Percentiles rank a stretch among this genome's conserved stretches.
These are phyloP conservation scores for Macropodus opercularis DNA, from an alignment of 2,797 vertebrate species.

Conservation along the genomic window DNA sequence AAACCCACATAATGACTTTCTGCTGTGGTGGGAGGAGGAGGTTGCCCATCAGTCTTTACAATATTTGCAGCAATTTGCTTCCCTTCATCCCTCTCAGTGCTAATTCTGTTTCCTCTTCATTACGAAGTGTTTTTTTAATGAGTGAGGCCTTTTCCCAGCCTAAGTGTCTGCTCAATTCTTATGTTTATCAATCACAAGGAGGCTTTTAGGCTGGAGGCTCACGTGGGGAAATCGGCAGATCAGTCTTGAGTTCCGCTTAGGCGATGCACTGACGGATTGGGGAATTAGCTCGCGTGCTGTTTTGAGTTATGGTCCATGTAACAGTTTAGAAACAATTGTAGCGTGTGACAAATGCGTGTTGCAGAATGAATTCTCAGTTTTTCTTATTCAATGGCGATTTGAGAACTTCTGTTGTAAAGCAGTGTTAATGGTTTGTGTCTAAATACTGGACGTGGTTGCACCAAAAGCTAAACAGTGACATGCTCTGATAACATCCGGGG, in stretches of 20 bases:
- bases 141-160: slow-evolving; percentile 55
- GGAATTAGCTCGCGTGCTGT: slow-evolving; percentile 58
- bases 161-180: slow-evolving; percentile 64
- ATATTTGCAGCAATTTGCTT: slow-evolving; percentile 74
- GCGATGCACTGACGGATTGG: slow-evolving; percentile 58
- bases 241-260: slow-evolving; percentile 71
- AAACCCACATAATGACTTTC: slow-evolving; percentile 80
- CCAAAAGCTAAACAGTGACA: background rate
- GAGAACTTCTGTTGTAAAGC: background rate
- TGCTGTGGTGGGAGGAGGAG: slow-evolving; percentile 65
- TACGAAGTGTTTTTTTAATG: slow-evolving; percentile 70
- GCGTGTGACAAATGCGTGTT: slow-evolving; percentile 18
- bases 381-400: background rate
- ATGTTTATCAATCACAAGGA: slow-evolving; percentile 70
- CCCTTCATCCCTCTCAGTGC: slow-evolving; percentile 65
- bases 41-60: slow-evolving; percentile 67
- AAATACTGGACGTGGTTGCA: background rate
- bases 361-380: background rate
- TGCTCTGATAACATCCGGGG: background rate
- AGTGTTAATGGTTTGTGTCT: background rate
- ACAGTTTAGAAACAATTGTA: slow-evolving; percentile 19
- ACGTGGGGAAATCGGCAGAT: slow-evolving; percentile 67
- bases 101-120: slow-evolving; percentile 77
- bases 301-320: slow-evolving; percentile 55
- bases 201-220: slow-evolving; percentile 67